phyloP scores from a whole-genome alignment of 2,888 invertebrate species.

The Graphium colonna region DNA sequence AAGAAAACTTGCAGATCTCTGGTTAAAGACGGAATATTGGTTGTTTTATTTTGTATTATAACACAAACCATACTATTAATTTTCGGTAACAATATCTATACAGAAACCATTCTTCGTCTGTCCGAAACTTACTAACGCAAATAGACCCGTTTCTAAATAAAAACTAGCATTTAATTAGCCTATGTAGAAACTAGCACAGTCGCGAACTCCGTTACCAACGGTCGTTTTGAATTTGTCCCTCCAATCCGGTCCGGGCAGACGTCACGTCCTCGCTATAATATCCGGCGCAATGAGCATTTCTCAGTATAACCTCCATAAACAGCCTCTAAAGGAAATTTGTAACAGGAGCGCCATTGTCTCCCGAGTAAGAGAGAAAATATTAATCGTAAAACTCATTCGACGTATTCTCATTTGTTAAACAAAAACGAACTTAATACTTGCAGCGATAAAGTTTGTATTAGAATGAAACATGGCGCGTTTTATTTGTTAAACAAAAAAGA shows the following conservation, averaged over 20 bases:
- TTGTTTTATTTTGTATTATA: too few species aligned
- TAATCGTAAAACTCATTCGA: background rate
- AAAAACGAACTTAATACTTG: background rate
- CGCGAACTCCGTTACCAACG: background rate
- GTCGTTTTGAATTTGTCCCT: constrained; percentile 11
- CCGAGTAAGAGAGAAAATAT: constrained; percentile 22
- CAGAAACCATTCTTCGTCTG: too few species aligned
- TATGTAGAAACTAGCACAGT: background rate
- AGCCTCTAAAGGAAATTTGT: constrained; percentile 59
- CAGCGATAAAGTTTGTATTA: too few species aligned
- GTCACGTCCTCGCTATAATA: constrained; percentile 31
- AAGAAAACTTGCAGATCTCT: too few species aligned
- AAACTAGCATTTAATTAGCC: background rate
- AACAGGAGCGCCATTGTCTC: constrained; percentile 58
- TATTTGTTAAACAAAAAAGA: constrained; percentile 23
- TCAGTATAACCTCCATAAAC: constrained; percentile 45
- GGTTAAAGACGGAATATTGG: too few species aligned
- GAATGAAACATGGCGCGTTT: too few species aligned
- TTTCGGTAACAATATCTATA: too few species aligned
- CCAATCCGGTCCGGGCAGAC: constrained; percentile 5
- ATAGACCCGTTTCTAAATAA: background rate
- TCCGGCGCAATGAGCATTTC: constrained; percentile 31
- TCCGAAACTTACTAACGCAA: too few species aligned
- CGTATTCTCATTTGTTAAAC: background rate
- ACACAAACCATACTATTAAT: too few species aligned